Base-by-base conservation (phyloP, 1,140 invertebrate species). In the Drosophila rufa region DNA sequence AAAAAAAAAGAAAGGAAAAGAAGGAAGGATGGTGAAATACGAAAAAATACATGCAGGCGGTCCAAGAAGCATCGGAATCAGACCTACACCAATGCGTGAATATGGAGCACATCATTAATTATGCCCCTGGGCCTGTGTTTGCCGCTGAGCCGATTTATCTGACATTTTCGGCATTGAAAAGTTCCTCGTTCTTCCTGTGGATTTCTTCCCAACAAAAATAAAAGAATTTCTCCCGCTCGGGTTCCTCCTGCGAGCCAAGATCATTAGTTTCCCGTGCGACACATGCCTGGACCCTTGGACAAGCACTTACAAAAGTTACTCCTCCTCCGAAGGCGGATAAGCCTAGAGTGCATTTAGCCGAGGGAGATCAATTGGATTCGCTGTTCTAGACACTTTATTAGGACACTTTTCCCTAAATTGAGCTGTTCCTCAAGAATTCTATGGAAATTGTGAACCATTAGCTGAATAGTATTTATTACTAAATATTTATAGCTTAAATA, bases 51-150 rank as follows among this genome's bases (percentile, higher is more conserved):
- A 81, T 82, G 82, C 82, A 82, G 82, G 84, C 82, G 70, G 70
- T 73, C 55, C 8, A 53, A n/a, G 36, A 56, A 38, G 36, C 33
- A 45, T 30, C 33, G 62, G 73, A 47, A 50, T 68, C 55, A 79
- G 90, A 92, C 90, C 90, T 92, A 92, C 90, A 92, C 82, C 90
- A 90, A 92, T 82, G 85, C 82, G 83, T 83, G 65, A 87, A 91
- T 90, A 77, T 91, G 80, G 90, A 92, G 90, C 89, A 92, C 79
- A 92, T 92, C 90, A 92, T 92, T 92, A 92, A 92, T 92, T 92
- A 92, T 90, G 64, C 70, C 70, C 85, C 67, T 67, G 80, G 61
- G 70, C 70, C 60, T 59, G 66, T 68, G 68, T 82, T 70, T 67
- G 46, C 64, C 62, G 66, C 73, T 82, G 75, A 73, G 58, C 80